Base-by-base conservation (phyloP, 2,113 vertebrate genomes). In the Lasiurus cinereus region DNA sequence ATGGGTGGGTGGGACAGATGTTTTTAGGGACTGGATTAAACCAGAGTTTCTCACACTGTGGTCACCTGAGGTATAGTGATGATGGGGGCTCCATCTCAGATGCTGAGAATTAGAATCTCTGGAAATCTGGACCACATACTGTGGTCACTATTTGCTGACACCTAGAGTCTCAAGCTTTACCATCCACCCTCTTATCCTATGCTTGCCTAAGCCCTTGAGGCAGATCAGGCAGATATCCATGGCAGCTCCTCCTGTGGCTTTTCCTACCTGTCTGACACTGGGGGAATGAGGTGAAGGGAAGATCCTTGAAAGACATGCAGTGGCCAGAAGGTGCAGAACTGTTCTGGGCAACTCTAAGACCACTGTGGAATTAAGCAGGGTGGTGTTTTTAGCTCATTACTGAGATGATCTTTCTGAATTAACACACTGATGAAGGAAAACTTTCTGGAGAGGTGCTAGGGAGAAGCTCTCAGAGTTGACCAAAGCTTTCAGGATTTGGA, bases 101-200 rank as follows among this genome's bases (percentile, higher is more conserved):
- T 27, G 18, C 62, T 36, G 19, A 66, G 83, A 88, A 33, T 90
- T 54, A 93, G 82, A 24, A 66, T 83, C 64, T 93, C 66, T 76
- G 27, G 50, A 94, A 88, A 72, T 82, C 27, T 64, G 33, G 66
- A 36, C 52, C 15, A 73, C 33, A 16, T 79, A 33, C 43, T n/a
- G 31, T 88, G 67, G 72, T 76, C 13, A 13, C 14, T 79, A 13
- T 36, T 79, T 78, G 59, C 31, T n/a, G 50, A 62, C 52, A 33
- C 14, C 3, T 70, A 19, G 66, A 87, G 29, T 29, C 43, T 36
- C 39, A 90, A 78, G 74, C 46, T 78, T 86, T 84, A 73, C 64
- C 43, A 66, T 15, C 21, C 1, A 1, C 8, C 31, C 19, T 43
- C 9, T 79, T 56, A 8, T 64, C 43, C 5, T 64, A 11, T 82